phyloP scores from a whole-genome alignment of 2,113 vertebrate genomes.

The Terrapene triunguis region DNA sequence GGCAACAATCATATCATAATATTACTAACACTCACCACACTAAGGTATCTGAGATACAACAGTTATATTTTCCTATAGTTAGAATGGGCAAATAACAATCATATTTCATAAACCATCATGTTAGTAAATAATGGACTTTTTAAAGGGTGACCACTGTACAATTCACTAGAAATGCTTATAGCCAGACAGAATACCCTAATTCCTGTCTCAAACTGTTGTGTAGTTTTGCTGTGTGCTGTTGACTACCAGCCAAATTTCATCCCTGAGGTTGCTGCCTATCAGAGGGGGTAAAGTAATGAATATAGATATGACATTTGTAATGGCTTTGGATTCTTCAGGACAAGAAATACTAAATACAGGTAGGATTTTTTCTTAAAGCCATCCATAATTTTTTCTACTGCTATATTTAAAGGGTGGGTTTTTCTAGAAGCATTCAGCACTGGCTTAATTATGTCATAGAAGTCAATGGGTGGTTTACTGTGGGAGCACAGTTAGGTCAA shows the following conservation, averaged over 20 bases:
- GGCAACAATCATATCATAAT: background rate
- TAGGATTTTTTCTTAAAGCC: background rate
- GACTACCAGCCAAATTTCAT: background rate
- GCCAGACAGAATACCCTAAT: background rate
- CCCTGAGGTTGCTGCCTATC: background rate
- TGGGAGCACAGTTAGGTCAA: background rate
- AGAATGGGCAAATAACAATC: background rate
- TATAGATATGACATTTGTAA: background rate
- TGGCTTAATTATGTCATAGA: background rate
- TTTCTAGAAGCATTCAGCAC: background rate
- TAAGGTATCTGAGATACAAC: background rate
- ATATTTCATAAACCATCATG: background rate
- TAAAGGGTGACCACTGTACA: background rate
- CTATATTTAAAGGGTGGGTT: background rate
- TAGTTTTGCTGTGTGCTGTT: background rate
- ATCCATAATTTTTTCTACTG: background rate
- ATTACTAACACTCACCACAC: background rate
- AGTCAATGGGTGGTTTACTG: background rate
- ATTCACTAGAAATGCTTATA: background rate
- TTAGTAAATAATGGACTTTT: background rate
- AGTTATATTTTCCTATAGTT: fast-evolving
- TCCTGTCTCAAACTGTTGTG: background rate
- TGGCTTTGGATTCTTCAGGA: background rate
- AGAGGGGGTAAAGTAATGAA: background rate
- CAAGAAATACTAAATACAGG: background rate